phyloP scores from a whole-genome alignment of 1,140 invertebrate genomes.

The Drosophila pruinosa region DNA sequence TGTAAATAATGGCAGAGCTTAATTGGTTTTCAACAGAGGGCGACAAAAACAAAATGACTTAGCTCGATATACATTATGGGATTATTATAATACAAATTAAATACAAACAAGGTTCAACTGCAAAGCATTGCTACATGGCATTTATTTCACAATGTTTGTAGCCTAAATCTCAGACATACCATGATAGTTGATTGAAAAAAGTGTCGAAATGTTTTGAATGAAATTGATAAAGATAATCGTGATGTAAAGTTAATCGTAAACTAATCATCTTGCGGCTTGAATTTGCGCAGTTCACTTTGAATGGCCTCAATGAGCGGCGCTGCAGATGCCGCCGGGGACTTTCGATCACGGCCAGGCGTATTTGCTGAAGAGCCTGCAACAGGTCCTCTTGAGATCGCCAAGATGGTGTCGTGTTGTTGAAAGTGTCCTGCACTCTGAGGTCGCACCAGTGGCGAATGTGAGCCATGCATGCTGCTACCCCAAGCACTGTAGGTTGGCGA shows the following conservation, averaged over 20 bases:
- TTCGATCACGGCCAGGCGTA: constrained; percentile 16
- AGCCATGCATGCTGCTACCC: constrained; percentile 70
- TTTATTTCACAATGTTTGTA: background rate
- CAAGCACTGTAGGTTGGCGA: constrained; percentile 76
- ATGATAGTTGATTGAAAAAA: background rate
- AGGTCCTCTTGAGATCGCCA: constrained; percentile 70
- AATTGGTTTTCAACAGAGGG: too few relatives aligned
- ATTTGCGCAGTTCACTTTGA: constrained; percentile 85
- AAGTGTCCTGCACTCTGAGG: constrained; percentile 86
- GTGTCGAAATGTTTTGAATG: constrained; percentile 8
- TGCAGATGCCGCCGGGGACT: constrained; percentile 82
- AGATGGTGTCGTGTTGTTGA: constrained; percentile 83
- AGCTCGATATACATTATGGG: too few relatives aligned
- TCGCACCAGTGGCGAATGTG: constrained; percentile 71
- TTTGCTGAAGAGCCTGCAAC: constrained; percentile 7
- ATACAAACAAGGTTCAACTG: constrained; percentile 24
- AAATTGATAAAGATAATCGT: constrained; percentile 25
- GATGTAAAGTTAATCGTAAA: constrained; percentile 6
- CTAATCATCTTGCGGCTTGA: constrained; percentile 69
- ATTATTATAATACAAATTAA: constrained; percentile 14
- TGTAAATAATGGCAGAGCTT: too few relatives aligned
- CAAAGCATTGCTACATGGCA: background rate
- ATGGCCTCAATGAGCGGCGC: constrained; percentile 87
- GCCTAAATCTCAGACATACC: background rate
- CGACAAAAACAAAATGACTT: too few relatives aligned